These are phyloP conservation scores for Hozukius guyotensis DNA, from an alignment of 2,797 vertebrate genomes.

Conservation along the genomic window DNA sequence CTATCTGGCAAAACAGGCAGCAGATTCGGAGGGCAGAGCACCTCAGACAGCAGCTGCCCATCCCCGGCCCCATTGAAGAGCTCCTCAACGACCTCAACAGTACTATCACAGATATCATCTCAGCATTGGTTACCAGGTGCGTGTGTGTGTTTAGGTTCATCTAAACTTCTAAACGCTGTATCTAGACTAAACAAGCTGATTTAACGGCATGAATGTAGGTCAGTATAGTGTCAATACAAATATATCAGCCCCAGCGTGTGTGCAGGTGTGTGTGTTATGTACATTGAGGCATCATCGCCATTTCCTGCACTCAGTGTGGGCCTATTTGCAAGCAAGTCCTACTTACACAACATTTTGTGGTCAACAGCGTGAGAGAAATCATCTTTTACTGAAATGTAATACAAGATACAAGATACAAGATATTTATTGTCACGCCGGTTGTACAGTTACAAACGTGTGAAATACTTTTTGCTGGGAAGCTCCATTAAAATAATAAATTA, in stretches of 20 bases:
- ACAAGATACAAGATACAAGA: no score
- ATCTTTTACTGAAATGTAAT: conserved; percentile 13
- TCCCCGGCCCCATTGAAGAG: conserved; percentile 93
- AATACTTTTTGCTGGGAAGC: no score
- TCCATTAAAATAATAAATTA: no score
- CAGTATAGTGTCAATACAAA: neutral
- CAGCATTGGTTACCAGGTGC: conserved; percentile 93
- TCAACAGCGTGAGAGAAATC: neutral
- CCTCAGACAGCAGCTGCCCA: conserved; percentile 94
- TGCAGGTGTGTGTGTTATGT: neutral
- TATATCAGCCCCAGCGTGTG: neutral
- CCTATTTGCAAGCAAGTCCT: neutral
- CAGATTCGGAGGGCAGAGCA: conserved; percentile 93
- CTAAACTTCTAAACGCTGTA: neutral
- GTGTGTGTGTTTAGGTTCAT: conserved; percentile 1
- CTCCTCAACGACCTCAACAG: conserved; percentile 92
- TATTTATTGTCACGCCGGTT: no score
- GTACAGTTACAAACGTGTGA: no score
- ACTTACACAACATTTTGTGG: conserved; percentile 4
- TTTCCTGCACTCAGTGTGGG: neutral
- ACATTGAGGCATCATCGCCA: neutral
- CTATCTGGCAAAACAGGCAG: conserved; percentile 96
- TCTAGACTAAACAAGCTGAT: neutral
- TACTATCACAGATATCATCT: conserved; percentile 96
- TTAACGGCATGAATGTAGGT: neutral